Evolutionary conservation across 1,140 invertebrate genomes (phyloP), one percentile per base, ranked within the genome.

Genomic region (Drosophila paulistorum): DNA sequence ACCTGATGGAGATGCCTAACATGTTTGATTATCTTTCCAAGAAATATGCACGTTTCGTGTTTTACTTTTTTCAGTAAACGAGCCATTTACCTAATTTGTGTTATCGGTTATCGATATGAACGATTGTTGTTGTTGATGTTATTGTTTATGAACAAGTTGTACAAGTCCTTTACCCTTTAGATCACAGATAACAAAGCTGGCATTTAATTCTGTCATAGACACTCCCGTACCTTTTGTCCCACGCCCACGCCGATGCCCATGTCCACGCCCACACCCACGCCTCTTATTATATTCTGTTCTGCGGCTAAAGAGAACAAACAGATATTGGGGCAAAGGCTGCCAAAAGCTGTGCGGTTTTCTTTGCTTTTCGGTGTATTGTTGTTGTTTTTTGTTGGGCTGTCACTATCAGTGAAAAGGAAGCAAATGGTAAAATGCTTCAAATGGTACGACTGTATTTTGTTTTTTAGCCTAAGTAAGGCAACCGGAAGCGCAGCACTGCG

Each of bases 401-500:
- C 67, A 61, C 35, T 37, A 17, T 55, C 71, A 51, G 45, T 20
- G 2, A 23, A 51, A 51, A 51, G 42, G 37, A 39, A 68, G 64
- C 41, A 61, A 39, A 41, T 54, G 33, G 61, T 55, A 26, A n/a
- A 13, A 39, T 39, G 4, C 37, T 39, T 39, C 1, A n/a, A 41
- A 41, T 23, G 26, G 51, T 51, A 66, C 58, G 42, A 65, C 30
- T 30, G 14, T 7, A 10, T 17, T 17, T 17, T 17, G 7, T 48
- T 20, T 48, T 48, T 48, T 48, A 62, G 60, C 37, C 42, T 33
- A 39, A 68, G 13, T 30, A 68, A 65, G 59, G 35, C 20, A 60
- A 75, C 75, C 75, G 75, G 75, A 77, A 71, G 75, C 62, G 74
- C 74, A 65, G 75, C 75, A 77, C 66, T 77, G 75, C 74, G 62